Evolutionary conservation across 2,797 vertebrate genomes (phyloP).

Genomic region (Helicolenus hilgendorfi): DNA sequence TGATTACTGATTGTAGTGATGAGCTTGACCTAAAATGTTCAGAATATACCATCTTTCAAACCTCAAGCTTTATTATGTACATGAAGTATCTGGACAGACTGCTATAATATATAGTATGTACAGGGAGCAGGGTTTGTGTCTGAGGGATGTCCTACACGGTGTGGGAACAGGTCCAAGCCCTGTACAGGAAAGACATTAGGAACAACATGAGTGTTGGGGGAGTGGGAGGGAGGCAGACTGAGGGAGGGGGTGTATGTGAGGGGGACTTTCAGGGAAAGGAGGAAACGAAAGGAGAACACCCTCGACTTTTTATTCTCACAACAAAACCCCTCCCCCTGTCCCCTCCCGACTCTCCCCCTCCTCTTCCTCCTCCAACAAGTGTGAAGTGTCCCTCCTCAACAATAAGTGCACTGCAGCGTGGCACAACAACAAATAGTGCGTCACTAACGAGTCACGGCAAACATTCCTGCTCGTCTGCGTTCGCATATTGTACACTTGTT

Average conservation of each 20-base stretch:
- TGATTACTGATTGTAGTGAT: neutral
- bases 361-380: conserved; percentile 36
- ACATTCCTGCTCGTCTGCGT: conserved; percentile 74
- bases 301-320: conserved; percentile 72
- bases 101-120: neutral
- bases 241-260: neutral
- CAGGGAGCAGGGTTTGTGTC: conserved; percentile 28
- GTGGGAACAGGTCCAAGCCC: conserved; percentile 73
- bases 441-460: conserved; percentile 80
- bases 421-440: conserved; percentile 84
- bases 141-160: conserved; percentile 44
- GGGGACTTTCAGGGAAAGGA: conserved; percentile 81
- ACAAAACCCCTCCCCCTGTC: conserved; percentile 49
- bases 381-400: conserved; percentile 67
- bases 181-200: conserved; percentile 78
- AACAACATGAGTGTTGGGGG: conserved; percentile 52
- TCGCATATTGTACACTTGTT: conserved; percentile 29
- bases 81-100: neutral
- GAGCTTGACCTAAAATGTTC: neutral
- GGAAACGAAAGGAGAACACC: conserved; percentile 86
- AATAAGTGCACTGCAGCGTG: conserved; percentile 68
- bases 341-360: neutral
- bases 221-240: conserved; percentile 7
- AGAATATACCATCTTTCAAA: neutral
- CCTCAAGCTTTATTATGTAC: neutral